Percentiles rank a stretch among this genome's conserved stretches.
phyloP scores from a whole-genome alignment of 35 echinoderm and acorn worm genomes.

The Heliocidaris erythrogramma region DNA sequence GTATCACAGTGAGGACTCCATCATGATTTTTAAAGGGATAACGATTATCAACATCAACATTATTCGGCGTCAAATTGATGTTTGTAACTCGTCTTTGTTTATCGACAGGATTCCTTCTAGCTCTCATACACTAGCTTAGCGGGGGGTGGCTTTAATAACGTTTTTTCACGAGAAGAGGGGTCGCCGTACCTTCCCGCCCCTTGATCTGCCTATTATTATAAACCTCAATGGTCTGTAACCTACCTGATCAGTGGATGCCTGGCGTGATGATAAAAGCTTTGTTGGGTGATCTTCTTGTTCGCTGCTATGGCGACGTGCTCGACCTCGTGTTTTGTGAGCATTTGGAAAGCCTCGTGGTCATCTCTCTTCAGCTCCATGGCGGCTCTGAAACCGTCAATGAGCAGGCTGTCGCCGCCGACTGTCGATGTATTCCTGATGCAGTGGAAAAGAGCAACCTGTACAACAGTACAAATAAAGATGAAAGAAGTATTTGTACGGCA shows the following conservation, averaged over 20 bases:
- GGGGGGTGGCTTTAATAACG: too few species aligned
- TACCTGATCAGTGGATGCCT: slow-evolving; percentile 14
- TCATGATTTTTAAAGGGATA: too few species aligned
- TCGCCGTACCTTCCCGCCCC: too few species aligned
- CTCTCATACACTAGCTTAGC: too few species aligned
- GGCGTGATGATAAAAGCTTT: slow-evolving; percentile 19
- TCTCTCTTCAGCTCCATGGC: slow-evolving; percentile 21
- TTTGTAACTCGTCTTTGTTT: too few species aligned
- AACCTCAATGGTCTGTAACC: not conserved
- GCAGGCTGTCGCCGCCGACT: slow-evolving; percentile 18
- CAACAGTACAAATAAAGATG: not conserved
- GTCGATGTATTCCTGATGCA: slow-evolving; percentile 36
- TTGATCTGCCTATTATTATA: too few species aligned
- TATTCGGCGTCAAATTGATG: too few species aligned
- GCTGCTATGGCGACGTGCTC: not conserved
- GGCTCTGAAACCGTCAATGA: slow-evolving; percentile 48
- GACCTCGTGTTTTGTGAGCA: not conserved
- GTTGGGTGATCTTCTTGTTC: not conserved
- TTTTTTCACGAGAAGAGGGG: too few species aligned
- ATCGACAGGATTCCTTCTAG: too few species aligned
- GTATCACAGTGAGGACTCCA: too few species aligned
- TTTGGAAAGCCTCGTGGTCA: slow-evolving; percentile 8
- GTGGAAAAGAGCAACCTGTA: slow-evolving; percentile 33
- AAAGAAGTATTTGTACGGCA: not conserved
- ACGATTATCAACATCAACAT: too few species aligned